phyloP scores from a whole-genome alignment of 2,888 invertebrate species.

The Fragum sueziense region DNA sequence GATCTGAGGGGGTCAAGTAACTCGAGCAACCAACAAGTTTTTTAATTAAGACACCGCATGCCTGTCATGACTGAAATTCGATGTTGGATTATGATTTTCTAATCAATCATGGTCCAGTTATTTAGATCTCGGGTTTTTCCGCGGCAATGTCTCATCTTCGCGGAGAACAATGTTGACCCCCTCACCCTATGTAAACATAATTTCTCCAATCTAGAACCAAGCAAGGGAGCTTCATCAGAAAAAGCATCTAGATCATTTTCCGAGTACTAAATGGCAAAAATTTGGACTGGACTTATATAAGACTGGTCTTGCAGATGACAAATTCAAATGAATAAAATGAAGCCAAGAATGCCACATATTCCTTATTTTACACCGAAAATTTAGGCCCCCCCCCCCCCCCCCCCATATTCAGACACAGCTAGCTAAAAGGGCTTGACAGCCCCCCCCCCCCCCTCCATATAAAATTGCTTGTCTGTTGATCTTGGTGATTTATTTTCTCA shows the following conservation, averaged over 20 bases:
- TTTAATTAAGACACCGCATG: background rate
- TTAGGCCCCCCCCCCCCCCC: too few species aligned
- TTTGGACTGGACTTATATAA: background rate
- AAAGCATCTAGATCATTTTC: too few species aligned
- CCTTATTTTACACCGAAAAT: too few species aligned
- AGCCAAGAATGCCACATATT: too few species aligned
- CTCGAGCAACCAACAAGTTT: background rate
- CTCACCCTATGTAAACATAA: conserved; percentile 16
- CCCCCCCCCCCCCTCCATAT: too few species aligned
- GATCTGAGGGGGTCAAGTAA: too few species aligned
- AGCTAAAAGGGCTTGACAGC: too few species aligned
- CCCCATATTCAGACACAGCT: too few species aligned
- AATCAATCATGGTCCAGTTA: conserved; percentile 23
- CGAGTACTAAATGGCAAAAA: background rate
- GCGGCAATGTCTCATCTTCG: conserved; percentile 5
- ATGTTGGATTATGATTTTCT: conserved; percentile 22
- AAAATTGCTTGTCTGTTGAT: too few species aligned
- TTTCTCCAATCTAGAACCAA: conserved; percentile 4
- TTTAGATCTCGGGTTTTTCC: conserved; percentile 10
- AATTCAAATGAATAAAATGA: background rate
- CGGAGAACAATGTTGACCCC: background rate
- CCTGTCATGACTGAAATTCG: conserved; percentile 7
- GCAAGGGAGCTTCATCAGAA: background rate
- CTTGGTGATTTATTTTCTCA: too few species aligned
- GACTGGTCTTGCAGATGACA: background rate